Evolutionary conservation across 2,888 invertebrate genomes (phyloP), one percentile per base, ranked within the genome.

Genomic region (Tribolium freemani): DNA sequence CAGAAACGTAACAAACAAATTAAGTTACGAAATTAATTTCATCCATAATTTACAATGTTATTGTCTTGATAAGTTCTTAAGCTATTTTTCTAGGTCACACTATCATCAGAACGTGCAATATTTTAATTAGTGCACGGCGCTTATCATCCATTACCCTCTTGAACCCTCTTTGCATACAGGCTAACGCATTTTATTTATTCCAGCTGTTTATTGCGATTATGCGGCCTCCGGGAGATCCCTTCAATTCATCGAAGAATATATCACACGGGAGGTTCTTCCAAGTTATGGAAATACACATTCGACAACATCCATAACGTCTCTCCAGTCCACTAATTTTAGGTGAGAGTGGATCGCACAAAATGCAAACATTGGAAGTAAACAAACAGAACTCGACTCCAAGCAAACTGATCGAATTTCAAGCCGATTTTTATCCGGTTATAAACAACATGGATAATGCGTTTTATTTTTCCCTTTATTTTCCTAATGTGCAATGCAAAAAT

Each of bases 181-280:
- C n/a, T 38, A 8, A 38, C n/a, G 8, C 9, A 8, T 38, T 38
- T 38, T 38, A 38, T 38, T 45, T 60, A 31, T 69, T 90, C 64
- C 90, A 94, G 94, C 93, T 81, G 91, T 95, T 8, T 96, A 95
- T 85, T 94, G 95, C 86, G 96, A 96, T 88, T 96, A 95, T 87
- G 93, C 92, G 67, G 94, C 96, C 1, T 95, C 95, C 0, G 96
- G 96, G 9, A 90, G 94, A 79, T 92, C 94, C 0, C 84, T 96
- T 76, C 92, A 93, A 74, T 96, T 95, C 88, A 90, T 96, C 76
- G 96, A 96, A 84, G 95, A 96, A 81, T 96, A 94, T 85, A 90
- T 96, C 66, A 85, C 90, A 9, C 89, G 91, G 69, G 93, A 96
- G 81, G 95, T 96, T 9, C 87, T 96, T 73, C 94, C 95, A 5